Percentiles rank a stretch among this genome's conserved stretches.
Conservation (phyloP, 2,797 vertebrate genomes). For the Hoplostethus mediterraneus region DNA sequence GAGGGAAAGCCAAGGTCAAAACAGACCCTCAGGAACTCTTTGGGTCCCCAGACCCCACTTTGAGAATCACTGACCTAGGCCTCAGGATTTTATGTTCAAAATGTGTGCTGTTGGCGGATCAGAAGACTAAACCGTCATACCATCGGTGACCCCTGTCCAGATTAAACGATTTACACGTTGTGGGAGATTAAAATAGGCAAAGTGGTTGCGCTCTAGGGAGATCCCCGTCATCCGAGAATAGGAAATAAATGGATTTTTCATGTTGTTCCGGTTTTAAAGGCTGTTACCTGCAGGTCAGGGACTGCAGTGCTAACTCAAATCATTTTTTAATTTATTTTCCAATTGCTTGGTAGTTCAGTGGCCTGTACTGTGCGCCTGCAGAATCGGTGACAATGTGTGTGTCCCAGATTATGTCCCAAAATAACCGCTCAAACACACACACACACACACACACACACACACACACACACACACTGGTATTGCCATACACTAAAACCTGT, state of each 20-base stretch:
- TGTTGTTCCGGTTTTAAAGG: no score
- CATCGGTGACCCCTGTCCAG: slow-evolving; percentile 11
- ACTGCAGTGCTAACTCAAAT: no score
- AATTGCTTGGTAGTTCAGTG: not conserved
- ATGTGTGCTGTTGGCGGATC: slow-evolving; percentile 23
- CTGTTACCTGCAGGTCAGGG: no score
- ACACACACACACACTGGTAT: not conserved
- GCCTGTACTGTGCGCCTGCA: not conserved
- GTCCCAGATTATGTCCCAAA: not conserved
- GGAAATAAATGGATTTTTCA: no score
- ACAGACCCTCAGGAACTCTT: not conserved
- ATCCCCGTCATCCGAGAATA: slow-evolving; percentile 12
- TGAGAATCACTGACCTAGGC: not conserved
- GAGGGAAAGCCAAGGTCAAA: no score
- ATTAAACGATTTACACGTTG: slow-evolving; percentile 23
- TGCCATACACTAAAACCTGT: no score
- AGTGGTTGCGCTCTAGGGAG: slow-evolving; percentile 24
- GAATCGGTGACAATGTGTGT: no score
- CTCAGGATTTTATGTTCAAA: not conserved
- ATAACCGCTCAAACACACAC: not conserved
- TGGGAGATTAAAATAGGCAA: slow-evolving; percentile 32
- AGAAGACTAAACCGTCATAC: slow-evolving; percentile 24
- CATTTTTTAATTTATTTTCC: no score
- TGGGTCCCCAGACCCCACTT: not conserved
- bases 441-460: no score